These are phyloP conservation scores for Pangasius larnaudii DNA, from an alignment of 2,797 vertebrate genomes.

Conservation along the genomic window DNA sequence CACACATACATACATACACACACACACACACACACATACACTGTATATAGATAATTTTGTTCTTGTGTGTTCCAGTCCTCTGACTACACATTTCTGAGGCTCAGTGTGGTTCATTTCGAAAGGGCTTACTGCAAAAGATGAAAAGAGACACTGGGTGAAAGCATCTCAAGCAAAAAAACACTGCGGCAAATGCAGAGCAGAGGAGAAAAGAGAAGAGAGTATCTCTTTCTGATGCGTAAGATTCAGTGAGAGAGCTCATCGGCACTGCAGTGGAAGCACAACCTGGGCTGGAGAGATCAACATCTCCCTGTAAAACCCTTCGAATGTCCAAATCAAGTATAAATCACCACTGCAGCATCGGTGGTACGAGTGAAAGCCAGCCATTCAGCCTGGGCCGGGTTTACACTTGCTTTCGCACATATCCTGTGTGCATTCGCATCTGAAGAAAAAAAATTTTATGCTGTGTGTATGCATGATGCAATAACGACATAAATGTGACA, in stretches of 20 bases:
- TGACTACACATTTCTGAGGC: neutral
- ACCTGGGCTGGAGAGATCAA: conserved; percentile 60
- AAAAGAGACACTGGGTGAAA: conserved; percentile 65
- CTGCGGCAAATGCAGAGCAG: conserved; percentile 54
- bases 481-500: neutral
- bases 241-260: conserved; percentile 62
- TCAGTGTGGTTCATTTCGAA: conserved; percentile 51
- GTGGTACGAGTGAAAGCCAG: neutral
- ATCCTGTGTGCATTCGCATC: neutral
- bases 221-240: conserved; percentile 67
- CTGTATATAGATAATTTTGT: neutral
- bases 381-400: neutral
- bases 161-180: conserved; percentile 59
- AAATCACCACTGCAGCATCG: neutral
- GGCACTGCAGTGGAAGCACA: conserved; percentile 61
- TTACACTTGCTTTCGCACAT: neutral
- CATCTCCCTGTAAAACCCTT: conserved; percentile 50
- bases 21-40: neutral
- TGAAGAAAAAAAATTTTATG: neutral
- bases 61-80: conserved; percentile 46
- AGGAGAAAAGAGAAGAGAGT: conserved; percentile 56
- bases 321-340: conserved; percentile 66
- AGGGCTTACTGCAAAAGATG: conserved; percentile 57
- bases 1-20: too few relatives aligned
- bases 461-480: neutral